Conservation (phyloP, 1,140 invertebrate genomes). For the Ceratosolen fusciceps region DNA sequence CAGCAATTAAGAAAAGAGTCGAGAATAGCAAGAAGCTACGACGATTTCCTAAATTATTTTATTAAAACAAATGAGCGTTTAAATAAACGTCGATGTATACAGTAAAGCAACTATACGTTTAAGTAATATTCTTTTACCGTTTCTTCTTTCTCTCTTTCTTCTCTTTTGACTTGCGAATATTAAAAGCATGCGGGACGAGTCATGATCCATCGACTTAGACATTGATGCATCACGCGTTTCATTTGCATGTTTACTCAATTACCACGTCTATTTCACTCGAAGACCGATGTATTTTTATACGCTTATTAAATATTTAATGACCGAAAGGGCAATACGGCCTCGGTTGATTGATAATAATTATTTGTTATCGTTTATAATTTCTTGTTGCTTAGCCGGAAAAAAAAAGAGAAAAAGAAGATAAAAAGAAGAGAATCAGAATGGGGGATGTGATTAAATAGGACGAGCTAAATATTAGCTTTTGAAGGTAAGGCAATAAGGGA, state of each 20-base stretch:
- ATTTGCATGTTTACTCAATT: slow-evolving; percentile 14
- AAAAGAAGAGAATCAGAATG: too few species aligned
- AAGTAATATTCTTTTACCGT: not conserved
- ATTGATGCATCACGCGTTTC: slow-evolving; percentile 1
- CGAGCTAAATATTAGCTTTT: too few species aligned
- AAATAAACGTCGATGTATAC: not conserved
- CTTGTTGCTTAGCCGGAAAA: too few species aligned
- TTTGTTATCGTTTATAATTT: not conserved
- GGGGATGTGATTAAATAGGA: too few species aligned
- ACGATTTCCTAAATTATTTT: not conserved
- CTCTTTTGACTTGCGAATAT: not conserved
- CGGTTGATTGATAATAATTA: not conserved
- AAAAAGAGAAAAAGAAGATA: too few species aligned
- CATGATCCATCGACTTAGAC: slow-evolving; percentile 1
- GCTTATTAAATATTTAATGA: slow-evolving; percentile 1
- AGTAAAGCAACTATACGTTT: not conserved
- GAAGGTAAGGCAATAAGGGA: too few species aligned
- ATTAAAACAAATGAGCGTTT: not conserved
- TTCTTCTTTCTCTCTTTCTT: too few species aligned
- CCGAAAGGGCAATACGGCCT: not conserved
- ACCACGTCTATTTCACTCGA: not conserved
- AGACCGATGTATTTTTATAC: not conserved
- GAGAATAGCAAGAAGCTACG: not conserved
- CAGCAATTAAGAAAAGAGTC: not conserved
- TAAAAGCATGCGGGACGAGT: not conserved